These are phyloP conservation scores for Zaprionus africanus DNA, from an alignment of 1,140 invertebrate species.

Conservation along the genomic window DNA sequence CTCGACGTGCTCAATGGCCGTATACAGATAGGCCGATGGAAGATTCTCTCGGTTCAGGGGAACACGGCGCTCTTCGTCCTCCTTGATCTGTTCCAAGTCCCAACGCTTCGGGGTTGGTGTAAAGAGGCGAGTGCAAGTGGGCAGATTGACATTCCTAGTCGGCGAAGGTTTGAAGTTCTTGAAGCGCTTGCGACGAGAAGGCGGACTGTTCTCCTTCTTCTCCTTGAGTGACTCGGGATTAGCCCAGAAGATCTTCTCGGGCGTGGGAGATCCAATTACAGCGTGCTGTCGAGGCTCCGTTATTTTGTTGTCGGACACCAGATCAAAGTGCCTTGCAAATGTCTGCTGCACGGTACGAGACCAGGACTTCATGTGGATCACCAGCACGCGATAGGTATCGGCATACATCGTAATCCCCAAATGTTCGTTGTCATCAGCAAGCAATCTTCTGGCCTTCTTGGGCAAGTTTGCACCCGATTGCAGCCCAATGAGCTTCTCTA, in stretches of 20 bases:
- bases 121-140: slow-evolving; percentile 18
- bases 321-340: slow-evolving; percentile 32
- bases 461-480: slow-evolving; percentile 25
- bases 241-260: slow-evolving; percentile 32
- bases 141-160: slow-evolving; percentile 24
- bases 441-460: slow-evolving; percentile 31
- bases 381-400: not conserved
- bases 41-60: slow-evolving; percentile 24
- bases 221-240: slow-evolving; percentile 6
- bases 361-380: slow-evolving; percentile 26
- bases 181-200: slow-evolving; percentile 13
- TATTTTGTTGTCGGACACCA: not conserved
- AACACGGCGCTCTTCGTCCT: slow-evolving; percentile 50
- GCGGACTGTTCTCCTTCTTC: slow-evolving; percentile 6
- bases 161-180: slow-evolving; percentile 25
- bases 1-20: slow-evolving; percentile 18
- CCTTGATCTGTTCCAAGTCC: slow-evolving; percentile 40
- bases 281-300: slow-evolving; percentile 4
- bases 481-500: slow-evolving; percentile 43
- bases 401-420: slow-evolving; percentile 30
- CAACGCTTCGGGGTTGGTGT: slow-evolving; percentile 39
- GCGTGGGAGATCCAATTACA: not conserved
- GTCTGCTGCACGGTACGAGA: slow-evolving; percentile 4
- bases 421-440: slow-evolving; percentile 26
- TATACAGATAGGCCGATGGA: slow-evolving; percentile 56